Evolutionary conservation across 35 echinoderm and acorn worm genomes (phyloP).

Genomic region (Acanthaster planci): DNA sequence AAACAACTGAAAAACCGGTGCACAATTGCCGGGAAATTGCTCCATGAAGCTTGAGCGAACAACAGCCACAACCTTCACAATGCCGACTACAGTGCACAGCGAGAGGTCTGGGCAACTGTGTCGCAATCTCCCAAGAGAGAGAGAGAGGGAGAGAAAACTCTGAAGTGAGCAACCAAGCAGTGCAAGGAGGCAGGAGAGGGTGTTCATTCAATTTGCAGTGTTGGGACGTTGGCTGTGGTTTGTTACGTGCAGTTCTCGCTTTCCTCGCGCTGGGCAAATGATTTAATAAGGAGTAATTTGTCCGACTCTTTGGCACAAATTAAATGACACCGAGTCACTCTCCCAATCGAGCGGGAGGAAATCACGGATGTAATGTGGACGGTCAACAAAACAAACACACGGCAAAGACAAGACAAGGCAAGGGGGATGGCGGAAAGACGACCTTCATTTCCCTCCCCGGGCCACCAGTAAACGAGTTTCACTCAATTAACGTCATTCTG

Average conservation of each 20-base stretch:
- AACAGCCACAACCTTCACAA: not conserved
- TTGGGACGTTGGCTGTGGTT: not conserved
- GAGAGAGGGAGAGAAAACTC: no score
- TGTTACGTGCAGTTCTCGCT: not conserved
- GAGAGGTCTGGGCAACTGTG: no score
- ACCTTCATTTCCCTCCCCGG: no score
- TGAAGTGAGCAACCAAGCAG: not conserved
- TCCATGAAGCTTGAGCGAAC: not conserved
- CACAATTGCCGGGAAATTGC: constrained; percentile 1
- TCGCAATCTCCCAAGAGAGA: no score
- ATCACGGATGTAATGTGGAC: constrained; percentile 5
- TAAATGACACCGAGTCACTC: constrained; percentile 16
- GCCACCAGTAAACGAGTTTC: no score
- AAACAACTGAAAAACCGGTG: not conserved
- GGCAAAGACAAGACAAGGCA: no score
- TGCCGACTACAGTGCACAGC: not conserved
- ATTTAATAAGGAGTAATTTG: constrained; percentile 3
- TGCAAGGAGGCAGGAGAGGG: not conserved
- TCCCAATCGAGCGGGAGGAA: not conserved
- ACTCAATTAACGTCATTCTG: no score
- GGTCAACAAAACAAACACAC: constrained; percentile 15
- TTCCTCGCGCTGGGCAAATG: not conserved
- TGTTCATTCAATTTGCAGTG: constrained; percentile 18
- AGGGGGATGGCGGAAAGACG: no score
- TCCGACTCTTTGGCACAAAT: constrained; percentile 10